A percentile compares a stretch with the other conserved stretches of the same genome.
Evolutionary conservation across 2,797 vertebrate species (phyloP).

Genomic region (Leptoclinus maculatus): DNA sequence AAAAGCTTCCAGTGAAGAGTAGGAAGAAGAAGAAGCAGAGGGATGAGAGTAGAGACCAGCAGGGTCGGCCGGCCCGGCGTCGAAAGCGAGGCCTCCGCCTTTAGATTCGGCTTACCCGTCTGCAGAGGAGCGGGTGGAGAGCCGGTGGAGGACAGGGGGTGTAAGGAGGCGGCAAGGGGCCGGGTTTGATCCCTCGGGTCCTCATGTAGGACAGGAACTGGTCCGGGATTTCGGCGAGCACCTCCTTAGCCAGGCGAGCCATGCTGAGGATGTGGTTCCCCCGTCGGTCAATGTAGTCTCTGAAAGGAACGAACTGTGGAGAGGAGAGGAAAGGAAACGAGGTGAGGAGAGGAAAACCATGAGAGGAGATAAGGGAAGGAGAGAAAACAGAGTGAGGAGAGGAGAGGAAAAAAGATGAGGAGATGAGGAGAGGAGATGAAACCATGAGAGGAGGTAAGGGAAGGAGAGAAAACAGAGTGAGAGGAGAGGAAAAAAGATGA

Average conservation of each 20-base stretch:
- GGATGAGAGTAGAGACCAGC: constrained; percentile 53
- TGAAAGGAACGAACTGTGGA: constrained; percentile 94
- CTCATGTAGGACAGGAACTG: constrained; percentile 98
- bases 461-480: background rate
- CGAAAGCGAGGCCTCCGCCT: constrained; percentile 11
- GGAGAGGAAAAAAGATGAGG: background rate
- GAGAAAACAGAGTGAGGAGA: background rate
- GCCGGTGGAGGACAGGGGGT: constrained; percentile 75
- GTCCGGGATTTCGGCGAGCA: constrained; percentile 96
- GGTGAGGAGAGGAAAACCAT: background rate
- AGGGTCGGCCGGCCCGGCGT: constrained; percentile 10
- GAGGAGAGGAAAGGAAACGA: constrained; percentile 1
- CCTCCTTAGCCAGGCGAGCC: constrained; percentile 96
- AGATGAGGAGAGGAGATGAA: background rate
- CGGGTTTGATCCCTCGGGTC: constrained; percentile 96
- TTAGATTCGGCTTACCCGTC: constrained; percentile 95
- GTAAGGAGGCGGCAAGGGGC: constrained; percentile 89
- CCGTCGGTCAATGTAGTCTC: constrained; percentile 94
- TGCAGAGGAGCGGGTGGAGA: constrained; percentile 78
- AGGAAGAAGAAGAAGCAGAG: constrained; percentile 68
- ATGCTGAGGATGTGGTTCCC: constrained; percentile 97
- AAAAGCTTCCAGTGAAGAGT: constrained; percentile 64
- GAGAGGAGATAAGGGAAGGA: background rate
- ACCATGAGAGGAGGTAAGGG: too few species aligned
- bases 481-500: background rate